These are phyloP conservation scores for Otis tarda DNA, from an alignment of 2,113 vertebrate species.

Conservation along the genomic window DNA sequence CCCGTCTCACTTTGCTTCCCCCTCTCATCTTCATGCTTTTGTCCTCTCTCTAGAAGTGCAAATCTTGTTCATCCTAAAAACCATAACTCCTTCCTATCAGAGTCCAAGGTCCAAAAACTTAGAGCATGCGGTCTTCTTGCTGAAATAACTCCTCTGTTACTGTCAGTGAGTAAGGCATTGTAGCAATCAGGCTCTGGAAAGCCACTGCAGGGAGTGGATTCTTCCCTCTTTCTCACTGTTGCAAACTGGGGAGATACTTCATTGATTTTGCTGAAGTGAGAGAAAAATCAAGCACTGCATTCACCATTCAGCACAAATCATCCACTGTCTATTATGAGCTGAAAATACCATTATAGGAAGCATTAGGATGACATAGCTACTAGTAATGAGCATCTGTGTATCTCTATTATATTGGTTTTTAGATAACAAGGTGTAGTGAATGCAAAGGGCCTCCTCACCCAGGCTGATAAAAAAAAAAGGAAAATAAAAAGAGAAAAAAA, in stretches of 20 bases:
- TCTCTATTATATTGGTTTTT: conserved; percentile 40
- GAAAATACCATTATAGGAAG: conserved; percentile 37
- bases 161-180: not conserved
- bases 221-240: not conserved
- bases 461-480: not conserved
- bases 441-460: not conserved
- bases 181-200: not conserved
- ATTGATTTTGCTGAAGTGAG: not conserved
- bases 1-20: not conserved
- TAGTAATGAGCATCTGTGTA: conserved; percentile 44
- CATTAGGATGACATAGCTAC: not conserved
- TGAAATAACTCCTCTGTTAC: not conserved
- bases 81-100: not conserved
- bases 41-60: not conserved
- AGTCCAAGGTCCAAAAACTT: not conserved
- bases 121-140: not conserved
- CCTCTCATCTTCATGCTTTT: not conserved
- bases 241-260: not conserved
- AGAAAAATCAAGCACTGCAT: not conserved
- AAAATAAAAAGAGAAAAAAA: not conserved
- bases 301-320: not conserved
- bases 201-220: not conserved
- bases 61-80: not conserved
- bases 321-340: not conserved
- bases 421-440: conserved; percentile 29